Conservation (phyloP, 2,113 vertebrate genomes). For the Microcebus ravelobensis region DNA sequence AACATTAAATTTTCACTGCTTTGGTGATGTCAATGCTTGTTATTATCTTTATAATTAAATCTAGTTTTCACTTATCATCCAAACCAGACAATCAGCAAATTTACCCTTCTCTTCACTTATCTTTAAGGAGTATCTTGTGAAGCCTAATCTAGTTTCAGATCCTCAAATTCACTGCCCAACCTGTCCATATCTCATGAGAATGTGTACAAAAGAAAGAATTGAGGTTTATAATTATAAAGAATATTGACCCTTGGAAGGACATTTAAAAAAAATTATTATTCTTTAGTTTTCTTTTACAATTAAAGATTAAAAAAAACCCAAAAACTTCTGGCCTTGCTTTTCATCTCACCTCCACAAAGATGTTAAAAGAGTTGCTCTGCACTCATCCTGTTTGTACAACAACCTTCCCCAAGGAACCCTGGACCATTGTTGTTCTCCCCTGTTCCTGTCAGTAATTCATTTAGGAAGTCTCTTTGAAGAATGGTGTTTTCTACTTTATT, state of each 20-base stretch:
- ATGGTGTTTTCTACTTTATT: slow-evolving; percentile 25
- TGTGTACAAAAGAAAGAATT: not conserved
- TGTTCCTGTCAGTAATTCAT: not conserved
- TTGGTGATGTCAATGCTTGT: not conserved
- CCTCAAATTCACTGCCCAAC: not conserved
- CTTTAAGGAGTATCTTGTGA: not conserved
- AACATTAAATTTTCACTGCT: not conserved
- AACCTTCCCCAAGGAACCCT: not conserved
- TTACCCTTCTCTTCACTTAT: not conserved
- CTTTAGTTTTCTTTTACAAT: not conserved
- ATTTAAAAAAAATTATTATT: not conserved
- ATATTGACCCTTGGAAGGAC: not conserved
- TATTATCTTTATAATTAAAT: slow-evolving; percentile 6
- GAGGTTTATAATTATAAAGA: not conserved
- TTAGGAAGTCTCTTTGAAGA: slow-evolving; percentile 39
- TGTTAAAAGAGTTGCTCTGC: not conserved
- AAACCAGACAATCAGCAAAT: not conserved
- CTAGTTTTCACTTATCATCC: not conserved
- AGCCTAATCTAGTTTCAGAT: not conserved
- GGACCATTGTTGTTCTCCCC: not conserved
- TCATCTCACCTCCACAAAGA: not conserved
- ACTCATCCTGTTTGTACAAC: slow-evolving; percentile 22
- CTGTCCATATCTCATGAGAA: not conserved
- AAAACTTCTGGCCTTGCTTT: not conserved
- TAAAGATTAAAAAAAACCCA: not conserved